Base-by-base conservation (phyloP, 1,140 invertebrate genomes). In the Cephus cinctus region DNA sequence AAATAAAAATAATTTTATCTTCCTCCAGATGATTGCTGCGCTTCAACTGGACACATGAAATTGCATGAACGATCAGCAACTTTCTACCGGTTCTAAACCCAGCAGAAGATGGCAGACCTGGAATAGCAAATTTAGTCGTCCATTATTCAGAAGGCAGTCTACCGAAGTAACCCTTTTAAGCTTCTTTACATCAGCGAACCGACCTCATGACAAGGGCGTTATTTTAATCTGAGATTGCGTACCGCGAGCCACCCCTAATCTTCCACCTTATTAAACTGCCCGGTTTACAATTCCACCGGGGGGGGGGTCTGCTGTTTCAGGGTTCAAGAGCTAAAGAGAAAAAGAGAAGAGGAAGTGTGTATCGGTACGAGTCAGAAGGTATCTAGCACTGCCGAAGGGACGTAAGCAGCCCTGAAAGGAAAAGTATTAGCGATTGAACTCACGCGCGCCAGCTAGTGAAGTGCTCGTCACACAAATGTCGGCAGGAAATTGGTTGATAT, bases 401-500 rank as follows among this genome's bases (percentile, higher is more conserved):
- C n/a, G n/a, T n/a, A n/a, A n/a, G n/a, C n/a, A n/a, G 27, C 27
- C 11, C 2, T 12, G 12, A 30, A 12, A 12, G 8, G 8, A 22
- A 41, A 47, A 47, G 54, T 60, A 70, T 71, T 68, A 72, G 38
- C 59, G 49, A 72, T 70, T 66, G 65, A 65, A 60, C 67, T 71
- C 71, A 73, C 67, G 68, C 60, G 53, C 54, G 54, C 47, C 54
- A 47, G 54, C 46, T 49, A 50, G 61, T 61, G 62, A 68, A 67
- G 57, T 55, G 57, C 56, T 62, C 61, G 54, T 66, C 59, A 51
- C 48, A 57, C 57, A 68, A 67, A 69, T 64, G 66, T 65, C 59
- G 59, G 49, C 59, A 64, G 61, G 61, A 71, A 71, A 70, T 72
- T 72, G 68, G 56, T 70, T 65, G 69, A 72, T 67, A 70, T 69